Evolutionary conservation across 2,113 vertebrate species (phyloP), one percentile per base, ranked within the genome.

Genomic region (Lycaon pictus): DNA sequence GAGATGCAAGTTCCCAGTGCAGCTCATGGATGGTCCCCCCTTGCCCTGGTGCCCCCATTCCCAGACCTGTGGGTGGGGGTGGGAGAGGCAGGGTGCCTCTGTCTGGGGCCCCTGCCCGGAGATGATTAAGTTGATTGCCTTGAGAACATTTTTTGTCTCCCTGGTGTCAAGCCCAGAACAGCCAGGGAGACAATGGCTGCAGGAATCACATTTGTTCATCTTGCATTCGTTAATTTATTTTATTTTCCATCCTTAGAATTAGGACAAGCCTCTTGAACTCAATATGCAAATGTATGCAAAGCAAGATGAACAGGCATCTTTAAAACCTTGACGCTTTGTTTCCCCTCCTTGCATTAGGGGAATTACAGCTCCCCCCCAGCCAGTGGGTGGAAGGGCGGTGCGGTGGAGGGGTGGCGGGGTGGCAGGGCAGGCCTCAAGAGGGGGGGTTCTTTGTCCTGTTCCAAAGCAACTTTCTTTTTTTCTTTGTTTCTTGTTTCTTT

Each of bases 251-350:
- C 90, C 90, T 97, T 90, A 67, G 98, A 98, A 97, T 98, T 97
- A 98, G 96, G 94, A 94, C 0, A 17, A 96, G 95, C 96, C 97
- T 98, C 94, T 97, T 97, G 96, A 98, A 98, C 96, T 97, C 90
- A 95, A 83, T 96, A 98, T 98, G 97, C 97, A 98, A 98, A 98
- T 98, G 43, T 97, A 98, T 98, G 98, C 97, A 98, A 97, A 98
- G 77, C 71, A 60, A 98, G 96, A 98, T 87, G 97, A 98, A 82
- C 96, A 97, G 95, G 76, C 96, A 74, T 97, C 94, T 94, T 96
- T 93, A 91, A 97, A 93, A 91, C 69, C 93, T 89, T 22, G 4
- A 23, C 69, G 58, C 67, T 69, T 88, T 90, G 58, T 92, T 67
- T 65, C 53, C 19, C 53, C 56, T 22, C n/a, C 25, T 11, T 92